Evolutionary conservation across 2,113 vertebrate genomes (phyloP).

Genomic region (Mustela lutreola): DNA sequence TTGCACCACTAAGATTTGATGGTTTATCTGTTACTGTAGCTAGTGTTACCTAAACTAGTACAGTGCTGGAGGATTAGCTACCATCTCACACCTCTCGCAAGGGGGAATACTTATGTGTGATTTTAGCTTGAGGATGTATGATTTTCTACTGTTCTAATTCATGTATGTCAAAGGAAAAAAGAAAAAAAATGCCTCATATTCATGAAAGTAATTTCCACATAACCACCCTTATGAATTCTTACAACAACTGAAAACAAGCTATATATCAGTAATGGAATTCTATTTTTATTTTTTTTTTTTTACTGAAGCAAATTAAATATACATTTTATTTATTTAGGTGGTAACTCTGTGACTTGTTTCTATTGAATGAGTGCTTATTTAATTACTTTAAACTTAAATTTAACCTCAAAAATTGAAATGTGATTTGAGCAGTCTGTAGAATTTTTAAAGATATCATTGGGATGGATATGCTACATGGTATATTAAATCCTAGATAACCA

Average conservation of each 20-base stretch:
- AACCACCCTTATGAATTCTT: conserved; percentile 26
- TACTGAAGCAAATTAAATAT: conserved; percentile 50
- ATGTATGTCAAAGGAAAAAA: conserved; percentile 1
- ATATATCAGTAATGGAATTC: conserved; percentile 8
- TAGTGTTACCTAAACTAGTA: background rate
- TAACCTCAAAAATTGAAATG: conserved; percentile 39
- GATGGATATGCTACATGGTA: background rate
- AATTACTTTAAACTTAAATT: conserved; percentile 58
- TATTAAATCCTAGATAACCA: background rate
- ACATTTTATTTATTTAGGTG: conserved; percentile 31
- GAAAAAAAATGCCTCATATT: background rate
- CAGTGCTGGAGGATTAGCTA: background rate
- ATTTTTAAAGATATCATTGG: conserved; percentile 21
- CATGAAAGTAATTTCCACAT: conserved; percentile 22
- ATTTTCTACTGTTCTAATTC: conserved; percentile 16
- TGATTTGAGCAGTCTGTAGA: background rate
- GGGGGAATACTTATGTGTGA: background rate
- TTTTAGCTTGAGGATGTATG: background rate
- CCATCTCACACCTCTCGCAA: background rate
- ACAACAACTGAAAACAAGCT: conserved; percentile 33
- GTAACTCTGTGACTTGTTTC: conserved; percentile 29
- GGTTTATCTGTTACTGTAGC: background rate
- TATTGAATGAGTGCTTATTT: background rate
- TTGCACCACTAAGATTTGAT: background rate
- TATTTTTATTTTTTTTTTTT: conserved; percentile 53